Evolutionary conservation across 2,797 vertebrate species (phyloP).

Genomic region (Clamator glandarius): DNA sequence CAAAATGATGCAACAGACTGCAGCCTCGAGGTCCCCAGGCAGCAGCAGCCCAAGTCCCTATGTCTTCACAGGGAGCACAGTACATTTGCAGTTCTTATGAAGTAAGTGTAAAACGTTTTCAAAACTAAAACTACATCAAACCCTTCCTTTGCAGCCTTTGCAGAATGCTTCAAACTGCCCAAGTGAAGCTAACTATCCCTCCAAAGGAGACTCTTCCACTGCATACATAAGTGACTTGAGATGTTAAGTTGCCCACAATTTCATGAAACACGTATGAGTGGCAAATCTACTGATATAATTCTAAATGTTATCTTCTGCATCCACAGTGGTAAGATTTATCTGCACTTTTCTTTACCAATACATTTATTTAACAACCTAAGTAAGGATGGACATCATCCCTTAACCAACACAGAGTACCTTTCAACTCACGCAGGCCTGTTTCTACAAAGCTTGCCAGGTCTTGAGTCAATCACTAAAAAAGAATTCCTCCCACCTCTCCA

Average conservation of each 20-base stretch:
- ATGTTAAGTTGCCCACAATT: neutral
- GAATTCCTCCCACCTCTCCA: neutral
- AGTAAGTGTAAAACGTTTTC: neutral
- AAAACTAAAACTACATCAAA: constrained; percentile 11
- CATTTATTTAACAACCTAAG: neutral
- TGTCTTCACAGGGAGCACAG: neutral
- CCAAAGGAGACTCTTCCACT: neutral
- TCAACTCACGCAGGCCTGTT: neutral
- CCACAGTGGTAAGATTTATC: neutral
- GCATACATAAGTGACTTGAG: neutral
- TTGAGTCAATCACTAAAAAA: neutral
- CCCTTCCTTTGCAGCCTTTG: constrained; percentile 4
- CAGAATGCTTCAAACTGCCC: neutral
- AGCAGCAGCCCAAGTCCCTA: neutral
- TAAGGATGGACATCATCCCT: neutral
- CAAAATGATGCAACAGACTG: neutral
- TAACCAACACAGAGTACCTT: neutral
- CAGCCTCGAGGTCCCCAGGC: neutral
- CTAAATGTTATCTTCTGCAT: neutral
- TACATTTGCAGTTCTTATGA: neutral
- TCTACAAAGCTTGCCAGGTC: neutral
- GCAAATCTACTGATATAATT: neutral
- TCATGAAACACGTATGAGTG: neutral
- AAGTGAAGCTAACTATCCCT: neutral
- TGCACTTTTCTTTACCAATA: constrained; percentile 1